Evolutionary conservation across 1,140 invertebrate species (phyloP).

Genomic region (Hyphantria cunea): DNA sequence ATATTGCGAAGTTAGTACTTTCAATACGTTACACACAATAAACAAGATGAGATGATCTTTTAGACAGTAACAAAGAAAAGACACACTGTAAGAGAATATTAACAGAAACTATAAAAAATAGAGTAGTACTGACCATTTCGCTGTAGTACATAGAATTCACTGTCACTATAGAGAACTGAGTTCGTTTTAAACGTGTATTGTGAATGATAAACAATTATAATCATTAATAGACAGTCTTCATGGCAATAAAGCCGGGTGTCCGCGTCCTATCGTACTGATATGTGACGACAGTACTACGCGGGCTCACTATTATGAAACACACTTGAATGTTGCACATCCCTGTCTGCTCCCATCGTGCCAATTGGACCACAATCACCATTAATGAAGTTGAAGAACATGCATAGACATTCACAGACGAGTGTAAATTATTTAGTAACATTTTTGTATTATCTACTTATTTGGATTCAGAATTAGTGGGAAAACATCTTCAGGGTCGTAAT

Average conservation of each 20-base stretch:
- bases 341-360: slow-evolving; percentile 25
- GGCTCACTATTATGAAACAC: slow-evolving; percentile 1
- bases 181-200: slow-evolving; percentile 11
- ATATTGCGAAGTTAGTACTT: too few species aligned
- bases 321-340: slow-evolving; percentile 20
- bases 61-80: too few species aligned
- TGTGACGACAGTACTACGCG: slow-evolving; percentile 24
- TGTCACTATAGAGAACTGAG: slow-evolving; percentile 16
- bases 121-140: slow-evolving; percentile 23
- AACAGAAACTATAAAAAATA: too few species aligned
- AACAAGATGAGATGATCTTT: too few species aligned
- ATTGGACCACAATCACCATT: slow-evolving; percentile 29
- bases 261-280: slow-evolving; percentile 25
- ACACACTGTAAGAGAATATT: too few species aligned
- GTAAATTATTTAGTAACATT: slow-evolving; percentile 18
- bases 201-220: slow-evolving; percentile 21
- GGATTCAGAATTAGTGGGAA: too few species aligned
- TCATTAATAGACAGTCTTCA: slow-evolving; percentile 7
- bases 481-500: background rate
- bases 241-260: slow-evolving; percentile 9
- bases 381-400: slow-evolving; percentile 4
- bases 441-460: too few species aligned
- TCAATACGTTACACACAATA: too few species aligned
- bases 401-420: slow-evolving; percentile 20
- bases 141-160: slow-evolving; percentile 11